Percentiles rank a stretch among this genome's conserved stretches.
phyloP scores from a whole-genome alignment of 2,797 vertebrate species.

The Simalia tracyae region DNA sequence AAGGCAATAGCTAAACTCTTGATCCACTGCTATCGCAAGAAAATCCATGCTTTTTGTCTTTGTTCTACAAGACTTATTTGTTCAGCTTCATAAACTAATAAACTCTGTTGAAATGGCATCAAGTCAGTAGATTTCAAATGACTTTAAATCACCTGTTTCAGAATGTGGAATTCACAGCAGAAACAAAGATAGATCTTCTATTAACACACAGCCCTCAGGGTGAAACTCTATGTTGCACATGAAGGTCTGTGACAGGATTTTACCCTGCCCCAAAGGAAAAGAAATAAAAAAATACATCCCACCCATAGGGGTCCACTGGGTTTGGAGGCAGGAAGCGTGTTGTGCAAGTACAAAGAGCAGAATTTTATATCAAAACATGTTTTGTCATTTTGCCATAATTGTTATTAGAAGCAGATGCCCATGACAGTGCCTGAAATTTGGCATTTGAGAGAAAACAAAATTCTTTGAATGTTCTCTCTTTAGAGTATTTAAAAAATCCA shows the following conservation, averaged over 20 bases:
- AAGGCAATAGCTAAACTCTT: slow-evolving; percentile 42
- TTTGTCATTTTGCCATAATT: not conserved
- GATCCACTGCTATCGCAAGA: slow-evolving; percentile 22
- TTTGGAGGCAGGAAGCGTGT: not conserved
- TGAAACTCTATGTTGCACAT: slow-evolving; percentile 30
- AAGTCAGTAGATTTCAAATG: slow-evolving; percentile 41
- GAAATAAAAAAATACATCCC: not conserved
- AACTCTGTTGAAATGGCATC: slow-evolving; percentile 43
- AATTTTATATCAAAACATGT: not conserved
- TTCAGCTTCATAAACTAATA: slow-evolving; percentile 44
- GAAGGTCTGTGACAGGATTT: slow-evolving; percentile 4
- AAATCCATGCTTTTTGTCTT: slow-evolving; percentile 41
- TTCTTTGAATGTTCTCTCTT: not conserved
- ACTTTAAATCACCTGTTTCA: slow-evolving; percentile 30
- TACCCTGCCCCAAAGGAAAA: not conserved
- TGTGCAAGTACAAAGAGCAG: not conserved
- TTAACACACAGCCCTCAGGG: slow-evolving; percentile 6
- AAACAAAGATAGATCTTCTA: slow-evolving; percentile 31
- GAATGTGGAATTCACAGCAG: slow-evolving; percentile 16
- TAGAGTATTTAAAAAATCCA: not conserved
- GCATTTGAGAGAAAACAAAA: not conserved
- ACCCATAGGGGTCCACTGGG: not conserved
- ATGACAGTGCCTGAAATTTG: not conserved
- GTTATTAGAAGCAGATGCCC: not conserved
- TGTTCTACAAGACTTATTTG: slow-evolving; percentile 33